Evolutionary conservation across 2,797 vertebrate genomes (phyloP).

Genomic region (Spinibarbus caldwelli): DNA sequence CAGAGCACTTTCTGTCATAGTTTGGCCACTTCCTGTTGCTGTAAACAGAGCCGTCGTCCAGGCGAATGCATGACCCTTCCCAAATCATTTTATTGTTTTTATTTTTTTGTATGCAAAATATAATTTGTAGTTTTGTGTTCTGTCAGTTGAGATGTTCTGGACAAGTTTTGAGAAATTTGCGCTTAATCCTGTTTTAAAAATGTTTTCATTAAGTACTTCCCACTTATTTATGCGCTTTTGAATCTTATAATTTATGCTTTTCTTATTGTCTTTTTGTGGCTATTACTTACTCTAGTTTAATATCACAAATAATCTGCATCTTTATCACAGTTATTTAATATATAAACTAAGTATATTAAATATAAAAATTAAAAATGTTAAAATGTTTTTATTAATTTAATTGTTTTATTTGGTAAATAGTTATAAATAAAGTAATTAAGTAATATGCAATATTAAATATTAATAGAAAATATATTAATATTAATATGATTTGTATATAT

Average conservation of each 20-base stretch:
- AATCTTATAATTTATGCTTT: background rate
- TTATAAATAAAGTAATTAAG: background rate
- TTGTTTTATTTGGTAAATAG: background rate
- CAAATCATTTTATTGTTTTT: background rate
- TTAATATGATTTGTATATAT: background rate
- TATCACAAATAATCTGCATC: background rate
- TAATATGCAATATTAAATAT: background rate
- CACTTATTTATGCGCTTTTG: background rate
- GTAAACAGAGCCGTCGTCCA: conserved; percentile 34
- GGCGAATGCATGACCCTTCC: conserved; percentile 13
- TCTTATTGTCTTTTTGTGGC: background rate
- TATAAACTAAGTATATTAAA: background rate
- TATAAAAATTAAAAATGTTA: background rate
- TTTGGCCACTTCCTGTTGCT: conserved; percentile 19
- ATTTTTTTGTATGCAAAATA: background rate
- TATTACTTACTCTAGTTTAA: background rate
- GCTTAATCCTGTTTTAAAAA: background rate
- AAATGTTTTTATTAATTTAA: background rate
- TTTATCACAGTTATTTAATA: background rate
- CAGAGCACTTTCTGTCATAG: conserved; percentile 33
- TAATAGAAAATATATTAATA: background rate
- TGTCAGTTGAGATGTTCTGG: background rate
- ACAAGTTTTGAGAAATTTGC: background rate
- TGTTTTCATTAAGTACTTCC: no score
- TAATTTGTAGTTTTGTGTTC: background rate